These are phyloP conservation scores for Sebastes oblongus DNA, from an alignment of 2,797 vertebrate genomes.

Conservation along the genomic window DNA sequence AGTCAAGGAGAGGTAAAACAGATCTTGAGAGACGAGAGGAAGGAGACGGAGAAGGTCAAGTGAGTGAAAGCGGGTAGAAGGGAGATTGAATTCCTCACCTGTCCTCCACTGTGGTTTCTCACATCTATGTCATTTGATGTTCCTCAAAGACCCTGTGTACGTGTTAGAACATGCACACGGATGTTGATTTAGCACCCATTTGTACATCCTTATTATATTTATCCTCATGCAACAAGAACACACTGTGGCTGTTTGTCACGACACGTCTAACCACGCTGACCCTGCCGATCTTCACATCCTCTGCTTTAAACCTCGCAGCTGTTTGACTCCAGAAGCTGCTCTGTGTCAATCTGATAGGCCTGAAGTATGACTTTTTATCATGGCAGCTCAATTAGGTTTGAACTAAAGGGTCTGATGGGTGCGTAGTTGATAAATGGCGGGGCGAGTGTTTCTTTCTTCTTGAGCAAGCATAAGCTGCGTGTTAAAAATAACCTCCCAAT, in stretches of 20 bases:
- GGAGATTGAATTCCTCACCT: constrained; percentile 55
- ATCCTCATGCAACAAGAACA: neutral
- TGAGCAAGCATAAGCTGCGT: neutral
- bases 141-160: neutral
- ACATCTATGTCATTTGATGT: constrained; percentile 26
- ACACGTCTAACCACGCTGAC: constrained; percentile 15
- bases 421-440: constrained; percentile 29
- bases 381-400: constrained; percentile 31
- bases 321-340: constrained; percentile 18
- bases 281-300: constrained; percentile 7
- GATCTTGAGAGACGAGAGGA: neutral
- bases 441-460: neutral
- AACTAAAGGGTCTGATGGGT: constrained; percentile 9
- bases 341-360: constrained; percentile 9
- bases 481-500: constrained; percentile 48
- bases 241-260: neutral
- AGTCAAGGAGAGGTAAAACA: neutral
- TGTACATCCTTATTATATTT: constrained; percentile 4
- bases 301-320: neutral
- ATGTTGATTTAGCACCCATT: constrained; percentile 36
- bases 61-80: neutral
- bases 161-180: neutral
- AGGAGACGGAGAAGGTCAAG: constrained; percentile 4
- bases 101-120: constrained; percentile 37
- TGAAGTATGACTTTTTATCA: constrained; percentile 19